A percentile compares a stretch with the other conserved stretches of the same genome.
These are phyloP conservation scores for Drosophila nr. perissopoda DNA, from an alignment of 2,888 invertebrate genomes.

Conservation along the genomic window DNA sequence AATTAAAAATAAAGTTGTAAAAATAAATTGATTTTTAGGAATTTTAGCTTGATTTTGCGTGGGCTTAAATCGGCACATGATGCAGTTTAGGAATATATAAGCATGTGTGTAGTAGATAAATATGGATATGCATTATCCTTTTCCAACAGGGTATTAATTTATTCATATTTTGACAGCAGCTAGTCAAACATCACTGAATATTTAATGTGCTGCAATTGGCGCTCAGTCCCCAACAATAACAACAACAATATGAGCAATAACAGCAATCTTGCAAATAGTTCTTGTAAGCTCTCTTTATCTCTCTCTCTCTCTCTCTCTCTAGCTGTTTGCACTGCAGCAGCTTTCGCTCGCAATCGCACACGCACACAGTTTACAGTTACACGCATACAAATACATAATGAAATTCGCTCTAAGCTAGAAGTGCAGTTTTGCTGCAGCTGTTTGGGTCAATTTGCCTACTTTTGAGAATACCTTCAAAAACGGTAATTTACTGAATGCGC, in stretches of 20 bases:
- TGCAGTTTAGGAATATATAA: not conserved
- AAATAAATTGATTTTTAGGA: not conserved
- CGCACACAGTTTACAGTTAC: not conserved
- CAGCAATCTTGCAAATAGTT: constrained; percentile 3
- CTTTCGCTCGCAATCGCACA: constrained; percentile 1
- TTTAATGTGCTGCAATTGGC: not conserved
- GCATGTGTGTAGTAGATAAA: not conserved
- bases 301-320: not conserved
- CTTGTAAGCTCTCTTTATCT: constrained; percentile 9
- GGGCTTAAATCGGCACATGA: not conserved
- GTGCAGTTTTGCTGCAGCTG: constrained; percentile 30
- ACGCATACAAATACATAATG: not conserved
- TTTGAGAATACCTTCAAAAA: constrained; percentile 18
- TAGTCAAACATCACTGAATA: constrained; percentile 8
- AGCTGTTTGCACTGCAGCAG: constrained; percentile 29
- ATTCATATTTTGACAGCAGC: not conserved
- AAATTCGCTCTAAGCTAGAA: constrained; percentile 18
- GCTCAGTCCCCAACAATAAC: not conserved
- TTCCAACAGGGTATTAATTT: not conserved
- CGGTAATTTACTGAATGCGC: not conserved
- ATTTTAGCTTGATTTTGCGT: not conserved
- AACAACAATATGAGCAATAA: not conserved
- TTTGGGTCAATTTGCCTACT: constrained; percentile 33
- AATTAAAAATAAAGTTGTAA: not conserved
- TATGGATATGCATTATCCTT: not conserved